Evolutionary conservation across 2,888 invertebrate species (phyloP).

Genomic region (Philereme transversata): DNA sequence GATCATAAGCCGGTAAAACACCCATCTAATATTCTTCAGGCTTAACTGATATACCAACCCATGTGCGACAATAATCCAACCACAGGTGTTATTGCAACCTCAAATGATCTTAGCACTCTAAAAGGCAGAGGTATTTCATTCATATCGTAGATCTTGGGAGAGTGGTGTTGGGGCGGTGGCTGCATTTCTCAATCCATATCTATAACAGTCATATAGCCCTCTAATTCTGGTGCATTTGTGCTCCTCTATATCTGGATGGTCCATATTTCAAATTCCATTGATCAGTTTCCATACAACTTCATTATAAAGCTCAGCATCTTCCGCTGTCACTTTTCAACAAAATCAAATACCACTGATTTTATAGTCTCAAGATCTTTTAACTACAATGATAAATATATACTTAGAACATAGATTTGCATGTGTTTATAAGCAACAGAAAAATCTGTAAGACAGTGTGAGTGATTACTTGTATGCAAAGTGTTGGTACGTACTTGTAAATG

Average conservation of each 20-base stretch:
- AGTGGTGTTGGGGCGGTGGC: slow-evolving; percentile 5
- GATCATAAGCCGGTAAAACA: slow-evolving; percentile 76
- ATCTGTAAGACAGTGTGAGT: slow-evolving; percentile 67
- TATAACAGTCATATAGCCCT: neutral
- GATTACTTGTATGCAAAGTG: slow-evolving; percentile 35
- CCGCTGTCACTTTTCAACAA: slow-evolving; percentile 37
- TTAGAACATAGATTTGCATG: slow-evolving; percentile 54
- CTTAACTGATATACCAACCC: slow-evolving; percentile 58
- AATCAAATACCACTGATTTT: slow-evolving; percentile 63
- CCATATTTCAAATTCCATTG: slow-evolving; percentile 29
- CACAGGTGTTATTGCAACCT: slow-evolving; percentile 36
- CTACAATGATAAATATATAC: slow-evolving; percentile 64
- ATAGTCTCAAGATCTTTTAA: slow-evolving; percentile 56
- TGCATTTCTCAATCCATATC: slow-evolving; percentile 16
- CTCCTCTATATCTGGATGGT: slow-evolving; percentile 5
- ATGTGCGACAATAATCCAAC: slow-evolving; percentile 41
- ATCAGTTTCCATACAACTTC: slow-evolving; percentile 9
- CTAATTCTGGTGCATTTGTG: slow-evolving; percentile 3
- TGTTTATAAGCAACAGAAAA: slow-evolving; percentile 51
- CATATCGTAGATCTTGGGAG: slow-evolving; percentile 29
- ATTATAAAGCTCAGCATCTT: slow-evolving; percentile 23
- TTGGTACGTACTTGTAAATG: slow-evolving; percentile 90
- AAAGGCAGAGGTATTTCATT: slow-evolving; percentile 56
- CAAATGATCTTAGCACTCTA: slow-evolving; percentile 29
- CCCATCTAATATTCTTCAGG: slow-evolving; percentile 52